phyloP scores from a whole-genome alignment of 2,888 invertebrate genomes.

The Brachycybe producta region DNA sequence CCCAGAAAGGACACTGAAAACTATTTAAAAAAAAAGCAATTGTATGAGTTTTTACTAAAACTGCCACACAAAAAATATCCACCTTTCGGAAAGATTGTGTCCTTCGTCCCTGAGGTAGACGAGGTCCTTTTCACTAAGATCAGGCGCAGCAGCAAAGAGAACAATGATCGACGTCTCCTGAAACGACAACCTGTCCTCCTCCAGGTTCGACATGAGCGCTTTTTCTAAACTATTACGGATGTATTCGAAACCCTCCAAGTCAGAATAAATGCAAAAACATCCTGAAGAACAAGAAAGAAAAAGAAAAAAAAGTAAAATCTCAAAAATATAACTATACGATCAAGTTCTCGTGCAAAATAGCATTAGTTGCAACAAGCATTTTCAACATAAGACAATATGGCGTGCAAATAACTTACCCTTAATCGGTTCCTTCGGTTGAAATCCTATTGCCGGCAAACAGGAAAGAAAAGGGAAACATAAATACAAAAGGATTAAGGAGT shows the following conservation, averaged over 20 bases:
- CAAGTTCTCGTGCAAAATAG: background rate
- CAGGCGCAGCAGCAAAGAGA: slow-evolving; percentile 74
- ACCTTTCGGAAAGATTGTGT: slow-evolving; percentile 77
- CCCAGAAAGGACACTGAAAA: slow-evolving; percentile 73
- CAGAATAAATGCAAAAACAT: slow-evolving; percentile 54
- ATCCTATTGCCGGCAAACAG: slow-evolving; percentile 10
- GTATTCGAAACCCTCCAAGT: slow-evolving; percentile 81
- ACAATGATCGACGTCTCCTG: slow-evolving; percentile 77
- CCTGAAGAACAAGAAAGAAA: slow-evolving; percentile 28
- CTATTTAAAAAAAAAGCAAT: slow-evolving; percentile 35
- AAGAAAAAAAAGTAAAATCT: background rate
- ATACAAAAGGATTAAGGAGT: background rate
- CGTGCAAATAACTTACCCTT: slow-evolving; percentile 13
- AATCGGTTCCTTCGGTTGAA: slow-evolving; percentile 17
- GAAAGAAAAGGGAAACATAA: slow-evolving; percentile 9
- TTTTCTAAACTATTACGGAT: slow-evolving; percentile 81
- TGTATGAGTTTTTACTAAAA: background rate
- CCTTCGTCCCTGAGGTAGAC: slow-evolving; percentile 75
- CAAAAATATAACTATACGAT: no score
- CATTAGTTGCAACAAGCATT: background rate
- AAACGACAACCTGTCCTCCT: slow-evolving; percentile 72
- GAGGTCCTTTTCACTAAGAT: slow-evolving; percentile 71
- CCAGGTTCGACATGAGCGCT: slow-evolving; percentile 74
- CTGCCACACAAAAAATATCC: slow-evolving; percentile 24
- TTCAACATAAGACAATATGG: background rate